Evolutionary conservation across 2,797 vertebrate species (phyloP), one percentile per base, ranked within the genome.

Genomic region (Alcedo quadribrachys): DNA sequence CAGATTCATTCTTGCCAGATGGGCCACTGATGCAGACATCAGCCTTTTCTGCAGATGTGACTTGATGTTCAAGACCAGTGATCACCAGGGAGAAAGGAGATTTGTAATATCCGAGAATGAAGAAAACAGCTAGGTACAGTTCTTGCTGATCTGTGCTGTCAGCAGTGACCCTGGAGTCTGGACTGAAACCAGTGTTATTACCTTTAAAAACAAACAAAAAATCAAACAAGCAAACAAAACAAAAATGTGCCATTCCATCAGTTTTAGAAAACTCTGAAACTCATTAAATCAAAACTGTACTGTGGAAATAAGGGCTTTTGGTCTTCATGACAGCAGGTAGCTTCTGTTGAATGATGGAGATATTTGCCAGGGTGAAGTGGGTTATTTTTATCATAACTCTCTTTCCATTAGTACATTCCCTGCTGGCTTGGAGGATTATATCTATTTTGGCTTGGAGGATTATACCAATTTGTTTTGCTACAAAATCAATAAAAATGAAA

Each of bases 401-500:
- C 27, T 78, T 93, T 90, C 90, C 27, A 85, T 83, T 92, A 89
- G 89, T 50, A 35, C 35, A 79, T 92, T 96, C 92, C 87, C 89
- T 89, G 88, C 76, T 93, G 87, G 51, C 32, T 92, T 78, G 67
- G 66, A 89, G 90, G 92, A 92, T 94, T 92, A 93, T 45, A 78
- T 89, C 83, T 82, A 9, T 92, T 94, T 92, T 93, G 92, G 79
- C 71, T 91, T 85, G 89, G 57, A 95, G 90, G 90, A 93, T 94
- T 92, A 94, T 79, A 92, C 81, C 84, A 85, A 91, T 88, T 95
- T 95, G 92, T 94, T 95, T 91, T 83, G 67, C 90, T 93, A 90
- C 54, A 94, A 93, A 91, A 93, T 91, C 92, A 94, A 95, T 95
- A 81, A 96, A 97, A 96, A 92, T 91, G 94, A 96, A 94, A 93